These are phyloP conservation scores for Hermaeophaga mercurialis DNA, from an alignment of 2,888 invertebrate species.

Conservation along the genomic window DNA sequence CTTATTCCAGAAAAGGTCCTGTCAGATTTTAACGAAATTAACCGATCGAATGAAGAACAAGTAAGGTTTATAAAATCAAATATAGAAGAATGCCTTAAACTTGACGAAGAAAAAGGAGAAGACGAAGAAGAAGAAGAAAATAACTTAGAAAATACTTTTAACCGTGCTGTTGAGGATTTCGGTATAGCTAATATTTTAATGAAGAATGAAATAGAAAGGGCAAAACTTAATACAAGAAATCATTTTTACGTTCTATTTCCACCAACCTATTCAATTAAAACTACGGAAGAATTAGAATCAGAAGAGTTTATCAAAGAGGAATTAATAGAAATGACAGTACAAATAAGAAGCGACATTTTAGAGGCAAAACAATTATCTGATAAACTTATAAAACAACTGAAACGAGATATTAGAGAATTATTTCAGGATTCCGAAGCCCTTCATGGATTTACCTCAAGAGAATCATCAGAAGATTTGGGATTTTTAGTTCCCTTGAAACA, in stretches of 20 bases:
- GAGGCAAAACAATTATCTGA: background rate
- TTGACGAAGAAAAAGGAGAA: no score
- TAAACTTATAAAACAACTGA: background rate
- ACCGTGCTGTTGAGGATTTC: background rate
- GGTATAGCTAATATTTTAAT: background rate
- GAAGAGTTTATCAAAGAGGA: background rate
- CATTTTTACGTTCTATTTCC: background rate
- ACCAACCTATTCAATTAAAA: background rate
- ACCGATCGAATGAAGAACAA: background rate
- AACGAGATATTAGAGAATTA: background rate
- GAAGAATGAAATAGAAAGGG: background rate
- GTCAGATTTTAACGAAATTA: background rate
- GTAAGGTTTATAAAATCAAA: background rate
- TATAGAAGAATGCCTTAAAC: background rate
- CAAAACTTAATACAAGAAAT: background rate
- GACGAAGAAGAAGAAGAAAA: no score
- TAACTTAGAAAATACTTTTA: background rate
- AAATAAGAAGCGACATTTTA: background rate
- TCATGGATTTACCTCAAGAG: background rate
- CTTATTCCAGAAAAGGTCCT: background rate
- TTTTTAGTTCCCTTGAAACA: no score
- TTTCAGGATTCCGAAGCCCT: background rate
- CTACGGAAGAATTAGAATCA: background rate
- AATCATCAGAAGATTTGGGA: no score
- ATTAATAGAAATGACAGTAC: background rate